These are phyloP conservation scores for Halcyon malimbica DNA, from an alignment of 2,113 vertebrate species.

Conservation along the genomic window DNA sequence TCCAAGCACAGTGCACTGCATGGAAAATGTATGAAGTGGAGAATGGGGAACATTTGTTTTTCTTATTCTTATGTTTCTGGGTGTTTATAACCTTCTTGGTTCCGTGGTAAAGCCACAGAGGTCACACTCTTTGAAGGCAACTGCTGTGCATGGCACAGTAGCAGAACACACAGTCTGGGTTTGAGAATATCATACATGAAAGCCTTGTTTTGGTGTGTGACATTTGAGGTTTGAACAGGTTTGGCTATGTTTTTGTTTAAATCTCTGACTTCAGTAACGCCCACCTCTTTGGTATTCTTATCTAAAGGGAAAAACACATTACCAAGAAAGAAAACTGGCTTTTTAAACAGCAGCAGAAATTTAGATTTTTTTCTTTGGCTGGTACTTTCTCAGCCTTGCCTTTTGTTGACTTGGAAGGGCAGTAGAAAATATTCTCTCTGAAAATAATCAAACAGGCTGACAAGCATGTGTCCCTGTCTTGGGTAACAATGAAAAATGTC, in stretches of 20 bases:
- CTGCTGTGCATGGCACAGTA: background rate
- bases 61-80: background rate
- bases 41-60: background rate
- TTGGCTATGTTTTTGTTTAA: background rate
- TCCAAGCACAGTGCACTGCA: rapidly evolving
- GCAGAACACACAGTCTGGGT: background rate
- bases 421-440: background rate
- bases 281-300: background rate
- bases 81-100: background rate
- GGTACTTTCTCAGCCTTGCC: background rate
- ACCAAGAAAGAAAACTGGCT: background rate
- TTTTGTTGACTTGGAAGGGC: background rate
- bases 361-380: background rate
- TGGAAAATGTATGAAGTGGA: background rate
- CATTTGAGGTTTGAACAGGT: background rate
- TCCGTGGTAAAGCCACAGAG: constrained; percentile 2
- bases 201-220: background rate
- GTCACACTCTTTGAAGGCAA: background rate
- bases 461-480: background rate
- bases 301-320: background rate
- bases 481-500: background rate
- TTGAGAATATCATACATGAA: background rate
- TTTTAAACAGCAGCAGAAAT: background rate
- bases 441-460: background rate
- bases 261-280: background rate